Conservation (phyloP, 2,113 vertebrate genomes). For the Asarcornis scutulata region DNA sequence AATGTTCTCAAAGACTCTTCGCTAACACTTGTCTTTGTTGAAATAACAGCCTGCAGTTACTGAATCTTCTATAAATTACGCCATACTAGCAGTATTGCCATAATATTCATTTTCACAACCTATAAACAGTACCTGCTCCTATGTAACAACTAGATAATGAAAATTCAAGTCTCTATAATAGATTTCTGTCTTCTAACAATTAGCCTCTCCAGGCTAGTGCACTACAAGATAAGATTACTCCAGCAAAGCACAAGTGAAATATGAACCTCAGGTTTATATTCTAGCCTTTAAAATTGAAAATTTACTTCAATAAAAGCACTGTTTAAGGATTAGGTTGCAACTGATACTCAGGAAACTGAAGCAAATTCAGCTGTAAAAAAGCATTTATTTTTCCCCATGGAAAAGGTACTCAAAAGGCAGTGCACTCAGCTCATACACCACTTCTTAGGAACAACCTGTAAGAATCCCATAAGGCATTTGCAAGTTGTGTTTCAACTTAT, state of each 20-base stretch:
- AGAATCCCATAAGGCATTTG: background rate
- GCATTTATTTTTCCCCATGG: background rate
- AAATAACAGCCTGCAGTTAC: background rate
- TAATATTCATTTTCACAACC: background rate
- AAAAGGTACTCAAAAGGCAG: no score
- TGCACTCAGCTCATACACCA: background rate
- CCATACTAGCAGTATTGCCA: background rate
- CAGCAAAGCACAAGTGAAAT: background rate
- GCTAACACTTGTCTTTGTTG: background rate
- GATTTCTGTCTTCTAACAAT: background rate
- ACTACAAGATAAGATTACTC: background rate
- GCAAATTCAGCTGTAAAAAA: background rate
- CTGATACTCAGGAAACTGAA: background rate
- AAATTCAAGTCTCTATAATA: background rate
- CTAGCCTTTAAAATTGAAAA: background rate
- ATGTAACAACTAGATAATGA: background rate
- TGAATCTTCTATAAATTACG: background rate
- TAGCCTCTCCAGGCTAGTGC: background rate
- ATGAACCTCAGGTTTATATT: background rate
- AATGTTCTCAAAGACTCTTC: background rate
- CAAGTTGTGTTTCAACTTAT: background rate
- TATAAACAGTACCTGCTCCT: background rate
- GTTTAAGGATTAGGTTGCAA: background rate
- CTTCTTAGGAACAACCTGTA: background rate
- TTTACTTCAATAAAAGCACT: background rate